phyloP scores from a whole-genome alignment of 1,140 invertebrate species.

The Brachionus manjavacas region DNA sequence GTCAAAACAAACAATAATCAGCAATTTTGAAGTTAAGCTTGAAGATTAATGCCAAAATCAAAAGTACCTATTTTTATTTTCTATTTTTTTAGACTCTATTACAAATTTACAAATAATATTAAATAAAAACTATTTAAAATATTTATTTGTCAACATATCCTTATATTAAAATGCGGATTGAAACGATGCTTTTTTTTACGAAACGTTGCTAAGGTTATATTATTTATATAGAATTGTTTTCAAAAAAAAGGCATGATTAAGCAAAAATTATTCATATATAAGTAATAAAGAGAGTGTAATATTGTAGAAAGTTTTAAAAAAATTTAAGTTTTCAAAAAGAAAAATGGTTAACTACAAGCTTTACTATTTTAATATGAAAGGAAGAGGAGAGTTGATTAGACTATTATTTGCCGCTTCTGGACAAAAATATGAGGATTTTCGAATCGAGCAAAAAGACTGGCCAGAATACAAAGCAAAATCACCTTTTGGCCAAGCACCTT shows the following conservation, averaged over 20 bases:
- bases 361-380: constrained; percentile 28
- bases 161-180: not conserved
- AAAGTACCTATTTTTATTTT: not conserved
- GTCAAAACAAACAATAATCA: constrained; percentile 4
- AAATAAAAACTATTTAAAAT: not conserved
- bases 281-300: not conserved
- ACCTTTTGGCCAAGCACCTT: constrained; percentile 18
- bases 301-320: not conserved
- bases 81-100: not conserved
- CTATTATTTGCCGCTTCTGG: constrained; percentile 40
- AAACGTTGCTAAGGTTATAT: not conserved
- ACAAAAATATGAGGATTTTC: constrained; percentile 27
- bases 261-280: not conserved
- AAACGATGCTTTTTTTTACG: not conserved
- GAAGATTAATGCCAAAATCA: not conserved
- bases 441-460: constrained; percentile 18
- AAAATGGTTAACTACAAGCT: constrained; percentile 42
- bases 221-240: not conserved
- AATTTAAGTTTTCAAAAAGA: not conserved
- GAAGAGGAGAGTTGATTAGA: constrained; percentile 20
- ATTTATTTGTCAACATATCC: not conserved
- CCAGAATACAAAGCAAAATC: not conserved
- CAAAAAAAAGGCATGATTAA: not conserved
- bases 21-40: constrained; percentile 22
- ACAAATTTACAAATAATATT: constrained; percentile 6